Percentiles rank a stretch among this genome's conserved stretches.
These are phyloP conservation scores for Andrena hattorfiana DNA, from an alignment of 2,888 invertebrate genomes.

Conservation along the genomic window DNA sequence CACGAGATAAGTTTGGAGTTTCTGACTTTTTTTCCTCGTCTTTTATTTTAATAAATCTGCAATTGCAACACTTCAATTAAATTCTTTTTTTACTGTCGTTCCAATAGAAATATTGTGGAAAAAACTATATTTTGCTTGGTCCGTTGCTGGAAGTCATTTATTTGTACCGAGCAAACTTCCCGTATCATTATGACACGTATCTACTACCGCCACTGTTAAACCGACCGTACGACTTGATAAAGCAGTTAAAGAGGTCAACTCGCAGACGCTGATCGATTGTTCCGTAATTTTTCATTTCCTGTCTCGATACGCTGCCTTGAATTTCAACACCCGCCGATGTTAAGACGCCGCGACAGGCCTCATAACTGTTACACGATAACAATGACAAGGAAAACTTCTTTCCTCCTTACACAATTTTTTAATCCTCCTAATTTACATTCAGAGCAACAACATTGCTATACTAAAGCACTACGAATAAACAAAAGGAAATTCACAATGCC, in stretches of 20 bases:
- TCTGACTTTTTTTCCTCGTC: background rate
- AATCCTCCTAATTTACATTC: background rate
- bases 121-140: too few relatives aligned
- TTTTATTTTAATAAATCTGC: too few relatives aligned
- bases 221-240: conserved; percentile 53
- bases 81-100: too few relatives aligned
- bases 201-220: conserved; percentile 36
- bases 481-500: too few relatives aligned
- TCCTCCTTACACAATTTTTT: background rate
- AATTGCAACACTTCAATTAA: too few relatives aligned
- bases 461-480: too few relatives aligned
- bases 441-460: too few relatives aligned
- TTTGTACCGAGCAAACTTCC: conserved; percentile 20
- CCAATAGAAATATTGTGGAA: too few relatives aligned
- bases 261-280: conserved; percentile 62
- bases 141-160: background rate
- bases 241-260: conserved; percentile 59
- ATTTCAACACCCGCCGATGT: conserved; percentile 41
- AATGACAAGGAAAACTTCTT: background rate
- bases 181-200: conserved; percentile 27
- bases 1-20: background rate
- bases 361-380: conserved; percentile 1
- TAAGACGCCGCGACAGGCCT: conserved; percentile 2
- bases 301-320: conserved; percentile 53
- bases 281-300: conserved; percentile 61